Base-by-base conservation (phyloP, 1,140 invertebrate species). In the Danaus melanippus region DNA sequence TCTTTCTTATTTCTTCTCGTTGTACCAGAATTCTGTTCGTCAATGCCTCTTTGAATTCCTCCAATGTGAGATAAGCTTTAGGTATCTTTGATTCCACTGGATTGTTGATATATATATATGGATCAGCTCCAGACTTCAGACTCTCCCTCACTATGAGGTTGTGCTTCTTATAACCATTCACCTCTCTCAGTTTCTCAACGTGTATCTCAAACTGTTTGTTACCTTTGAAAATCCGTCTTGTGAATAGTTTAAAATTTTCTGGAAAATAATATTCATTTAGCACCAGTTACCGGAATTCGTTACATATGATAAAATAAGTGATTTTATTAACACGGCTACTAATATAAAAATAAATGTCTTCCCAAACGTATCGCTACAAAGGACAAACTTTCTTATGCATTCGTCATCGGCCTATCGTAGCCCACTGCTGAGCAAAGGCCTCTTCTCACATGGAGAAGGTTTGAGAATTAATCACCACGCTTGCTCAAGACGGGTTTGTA, bases 71-170 rank as follows among this genome's bases (percentile, higher is more conserved):
- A 57, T 58, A 83, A 1, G 79, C 60, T n/a, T 80, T 60, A 8
- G 82, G 79, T 43, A 81, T 54, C 56, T 73, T 70, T 0, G 76
- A 69, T 67, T 85, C 82, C 0, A 85, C 67, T 15, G 82, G 82
- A 62, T 85, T 85, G 45, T 77, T 76, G 10, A 85, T 81, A 49
- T 85, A 85, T 49, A 85, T 75, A 1, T 73, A 52, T 15, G 71
- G 64, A 11, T 66, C 65, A 15, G 40, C 11, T 7, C 60, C 51
- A 8, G 41, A 50, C 32, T 40, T 60, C 7, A 42, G 7, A 11
- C 42, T 56, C 50, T 66, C 59, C 52, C 64, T 71, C 10, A 78
- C 61, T 11, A 68, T 54, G 0, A 84, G 56, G 46, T 85, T 83
- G 42, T 85, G 79, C 10, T 12, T 58, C 63, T 85, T 85, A 10